phyloP scores from a whole-genome alignment of 1,140 invertebrate genomes.

The Heliconius melpomene region DNA sequence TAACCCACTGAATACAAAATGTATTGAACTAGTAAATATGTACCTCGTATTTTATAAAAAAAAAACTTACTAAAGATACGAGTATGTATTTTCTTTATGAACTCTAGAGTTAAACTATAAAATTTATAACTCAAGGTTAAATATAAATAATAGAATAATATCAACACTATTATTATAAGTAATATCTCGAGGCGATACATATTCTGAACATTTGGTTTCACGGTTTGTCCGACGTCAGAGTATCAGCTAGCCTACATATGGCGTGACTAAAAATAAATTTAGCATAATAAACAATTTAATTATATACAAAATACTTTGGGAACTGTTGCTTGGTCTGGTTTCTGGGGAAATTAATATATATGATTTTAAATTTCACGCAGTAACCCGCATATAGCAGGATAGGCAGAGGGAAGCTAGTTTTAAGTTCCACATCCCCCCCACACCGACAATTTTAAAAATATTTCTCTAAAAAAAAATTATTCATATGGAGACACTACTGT shows the following conservation, averaged over 20 bases:
- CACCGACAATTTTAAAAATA: neutral
- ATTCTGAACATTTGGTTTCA: neutral
- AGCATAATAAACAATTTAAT: neutral
- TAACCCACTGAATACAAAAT: neutral
- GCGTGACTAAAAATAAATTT: neutral
- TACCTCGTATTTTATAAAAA: no score
- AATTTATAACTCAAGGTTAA: no score
- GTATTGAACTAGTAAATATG: no score
- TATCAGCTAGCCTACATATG: neutral
- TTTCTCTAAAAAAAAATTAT: no score
- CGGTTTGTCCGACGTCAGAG: neutral
- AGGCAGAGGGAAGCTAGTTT: neutral
- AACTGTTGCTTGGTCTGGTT: neutral
- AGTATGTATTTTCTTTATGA: no score
- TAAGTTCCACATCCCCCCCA: neutral
- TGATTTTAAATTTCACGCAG: neutral
- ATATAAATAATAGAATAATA: neutral
- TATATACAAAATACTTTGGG: slow-evolving; percentile 7
- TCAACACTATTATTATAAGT: neutral
- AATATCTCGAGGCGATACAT: neutral
- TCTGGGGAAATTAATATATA: neutral
- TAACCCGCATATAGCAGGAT: no score
- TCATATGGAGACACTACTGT: no score
- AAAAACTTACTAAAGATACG: no score
- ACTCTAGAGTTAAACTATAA: no score